Evolutionary conservation across 2,797 vertebrate species (phyloP), one percentile per base, ranked within the genome.

Genomic region (Manis pentadactyla): DNA sequence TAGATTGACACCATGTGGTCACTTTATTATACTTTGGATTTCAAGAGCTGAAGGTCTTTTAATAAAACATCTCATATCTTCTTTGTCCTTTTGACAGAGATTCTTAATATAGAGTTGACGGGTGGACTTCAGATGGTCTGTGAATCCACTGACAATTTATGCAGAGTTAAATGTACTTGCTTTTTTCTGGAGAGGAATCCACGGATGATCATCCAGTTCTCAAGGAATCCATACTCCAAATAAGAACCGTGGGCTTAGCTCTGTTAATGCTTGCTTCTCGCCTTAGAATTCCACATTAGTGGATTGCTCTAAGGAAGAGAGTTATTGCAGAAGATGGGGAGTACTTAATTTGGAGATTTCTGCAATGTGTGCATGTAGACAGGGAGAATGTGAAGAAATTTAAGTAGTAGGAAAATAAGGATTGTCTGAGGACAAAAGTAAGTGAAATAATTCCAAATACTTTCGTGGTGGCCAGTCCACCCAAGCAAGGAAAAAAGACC

Each of bases 1-100:
- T 82, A 11, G 75, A 96, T 97, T 98, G 98, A 97, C 98, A 98
- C 92, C 96, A 27, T 98, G 98, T 98, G 98, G 98, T 86, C 93
- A 69, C 63, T 90, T 89, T 94, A 85, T 53, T 85, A 57, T 0
- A 27, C 3, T 27, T 81, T 29, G 49, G 81, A 57, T 88, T 92
- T 90, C 59, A 91, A 92, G 37, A 1, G 18, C 7, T 13, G 29
- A 59, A 83, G 39, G 29, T 13, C 13, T 71, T 74, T 39, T 9
- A n/a, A n/a, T 59, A 18, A 75, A 66, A 27, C 11, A 14, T 37
- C 31, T 55, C 39, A 17, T 68, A 57, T 4, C 34, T 75, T n/a
- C 31, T 74, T 81, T 93, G 29, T 39, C 34, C 18, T 84, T 92
- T n/a, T 21, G 4, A 17, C 46, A 53, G 79, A 87, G 11, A 2